Base-by-base conservation (phyloP, 2,888 invertebrate genomes). In the Periphyllus acericola region DNA sequence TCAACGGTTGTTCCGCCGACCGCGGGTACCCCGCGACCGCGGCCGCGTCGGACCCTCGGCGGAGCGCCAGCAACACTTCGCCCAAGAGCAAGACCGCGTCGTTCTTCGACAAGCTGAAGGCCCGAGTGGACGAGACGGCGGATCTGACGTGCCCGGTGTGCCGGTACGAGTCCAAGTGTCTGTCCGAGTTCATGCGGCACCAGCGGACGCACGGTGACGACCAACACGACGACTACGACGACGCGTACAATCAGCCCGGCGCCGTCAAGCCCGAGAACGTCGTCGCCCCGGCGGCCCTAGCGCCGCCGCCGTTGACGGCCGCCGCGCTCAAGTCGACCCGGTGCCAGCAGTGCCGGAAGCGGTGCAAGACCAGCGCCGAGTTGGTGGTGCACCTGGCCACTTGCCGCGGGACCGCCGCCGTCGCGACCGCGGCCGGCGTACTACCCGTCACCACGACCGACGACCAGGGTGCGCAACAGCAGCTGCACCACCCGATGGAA, bases 281-380 rank as follows among this genome's bases (percentile, higher is more conserved):
- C n/a, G 19, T 25, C 55, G 2, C 71, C 6, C 25, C 89, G 75
- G 68, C 66, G 25, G 76, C 83, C 40, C 83, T 82, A n/a, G n/a
- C 71, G 29, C 89, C 21, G 74, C 83, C n/a, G 60, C 84, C 76
- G 82, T 76, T 74, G 78, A 81, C 60, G 72, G 80, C 66, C 66
- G 87, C 89, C 4, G 90, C 90, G 21, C 90, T 91, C 9, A 90
- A 91, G 3, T 95, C 96, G 25, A 95, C 96, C 82, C 93, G 97
- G 89, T 97, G 97, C 91, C 96, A 96, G 92, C 95, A 95, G 91
- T 97, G 97, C 91, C 94, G 96, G 89, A 96, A 96, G 91, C 93
- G 96, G 89, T 97, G 96, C 92, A 97, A 97, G 92, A 96, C 96
- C 46, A 96, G 96, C 90, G 93, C 94, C 6, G 97, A 96, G 92